Evolutionary conservation across 1,140 invertebrate species (phyloP).

Genomic region (Neodiprion virginianus): DNA sequence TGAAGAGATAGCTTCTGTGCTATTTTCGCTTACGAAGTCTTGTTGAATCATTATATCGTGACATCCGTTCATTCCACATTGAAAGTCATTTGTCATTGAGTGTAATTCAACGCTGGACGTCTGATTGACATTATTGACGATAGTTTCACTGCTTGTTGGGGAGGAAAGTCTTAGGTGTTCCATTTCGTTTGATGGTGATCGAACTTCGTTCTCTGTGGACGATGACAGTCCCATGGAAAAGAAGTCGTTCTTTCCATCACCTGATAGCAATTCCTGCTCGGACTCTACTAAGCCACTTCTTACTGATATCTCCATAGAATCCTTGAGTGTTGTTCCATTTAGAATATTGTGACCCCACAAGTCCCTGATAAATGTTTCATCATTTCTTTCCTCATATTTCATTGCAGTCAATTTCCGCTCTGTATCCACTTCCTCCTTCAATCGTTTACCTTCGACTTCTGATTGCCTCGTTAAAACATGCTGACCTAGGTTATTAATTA

Average conservation of each 20-base stretch:
- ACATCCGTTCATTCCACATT: neutral
- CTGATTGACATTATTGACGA: neutral
- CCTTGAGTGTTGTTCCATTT: constrained; percentile 14
- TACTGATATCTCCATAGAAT: constrained; percentile 9
- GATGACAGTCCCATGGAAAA: constrained; percentile 59
- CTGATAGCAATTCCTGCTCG: constrained; percentile 34
- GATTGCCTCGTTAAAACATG: constrained; percentile 46
- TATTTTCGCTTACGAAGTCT: constrained; percentile 32
- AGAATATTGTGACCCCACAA: constrained; percentile 16
- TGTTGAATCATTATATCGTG: constrained; percentile 22
- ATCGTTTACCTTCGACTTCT: constrained; percentile 29
- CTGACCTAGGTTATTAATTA: constrained; percentile 49
- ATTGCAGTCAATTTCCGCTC: neutral
- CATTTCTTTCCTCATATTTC: neutral
- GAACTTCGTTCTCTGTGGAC: constrained; percentile 47
- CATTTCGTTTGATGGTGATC: constrained; percentile 58
- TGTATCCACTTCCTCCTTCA: constrained; percentile 9
- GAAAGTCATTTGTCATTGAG: constrained; percentile 27
- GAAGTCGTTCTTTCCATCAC: constrained; percentile 51
- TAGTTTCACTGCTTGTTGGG: constrained; percentile 40
- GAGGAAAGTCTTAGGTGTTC: constrained; percentile 61
- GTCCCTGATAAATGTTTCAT: constrained; percentile 25
- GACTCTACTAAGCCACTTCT: constrained; percentile 13
- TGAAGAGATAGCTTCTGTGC: constrained; percentile 33
- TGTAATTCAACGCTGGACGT: neutral